These are phyloP conservation scores for Rhagoletis zephyria DNA, from an alignment of 1,140 invertebrate genomes.

Conservation along the genomic window DNA sequence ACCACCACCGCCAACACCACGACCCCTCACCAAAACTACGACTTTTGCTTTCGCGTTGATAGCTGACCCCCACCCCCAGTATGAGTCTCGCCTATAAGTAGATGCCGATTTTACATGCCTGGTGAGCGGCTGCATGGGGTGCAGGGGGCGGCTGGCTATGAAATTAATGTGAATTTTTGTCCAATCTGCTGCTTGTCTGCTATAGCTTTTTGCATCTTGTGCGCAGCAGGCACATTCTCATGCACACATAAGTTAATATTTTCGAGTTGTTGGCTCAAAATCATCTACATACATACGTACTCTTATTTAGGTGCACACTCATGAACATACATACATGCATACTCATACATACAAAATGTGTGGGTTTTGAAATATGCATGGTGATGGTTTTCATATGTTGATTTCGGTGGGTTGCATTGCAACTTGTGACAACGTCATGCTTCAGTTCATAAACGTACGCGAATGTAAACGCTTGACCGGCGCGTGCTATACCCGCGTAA, in stretches of 20 bases:
- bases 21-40: neutral
- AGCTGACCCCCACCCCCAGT: too few relatives aligned
- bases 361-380: slow-evolving; percentile 22
- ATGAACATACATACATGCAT: too few relatives aligned
- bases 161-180: slow-evolving; percentile 48
- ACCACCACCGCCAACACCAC: too few relatives aligned
- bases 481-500: neutral
- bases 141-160: neutral
- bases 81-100: neutral
- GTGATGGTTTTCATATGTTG: neutral
- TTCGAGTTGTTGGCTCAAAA: slow-evolving; percentile 19
- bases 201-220: slow-evolving; percentile 40
- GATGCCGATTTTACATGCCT: neutral
- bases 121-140: neutral
- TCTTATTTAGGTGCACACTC: too few relatives aligned
- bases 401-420: slow-evolving; percentile 55
- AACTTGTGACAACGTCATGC: slow-evolving; percentile 54
- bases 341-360: neutral
- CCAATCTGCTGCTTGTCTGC: neutral
- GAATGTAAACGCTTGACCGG: neutral
- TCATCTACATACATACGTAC: neutral
- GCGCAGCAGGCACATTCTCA: neutral
- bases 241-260: neutral
- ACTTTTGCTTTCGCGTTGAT: neutral
- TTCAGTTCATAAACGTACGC: slow-evolving; percentile 57